Evolutionary conservation across 2,797 vertebrate species (phyloP), one percentile per base, ranked within the genome.

Genomic region (Protosalanx chinensis): DNA sequence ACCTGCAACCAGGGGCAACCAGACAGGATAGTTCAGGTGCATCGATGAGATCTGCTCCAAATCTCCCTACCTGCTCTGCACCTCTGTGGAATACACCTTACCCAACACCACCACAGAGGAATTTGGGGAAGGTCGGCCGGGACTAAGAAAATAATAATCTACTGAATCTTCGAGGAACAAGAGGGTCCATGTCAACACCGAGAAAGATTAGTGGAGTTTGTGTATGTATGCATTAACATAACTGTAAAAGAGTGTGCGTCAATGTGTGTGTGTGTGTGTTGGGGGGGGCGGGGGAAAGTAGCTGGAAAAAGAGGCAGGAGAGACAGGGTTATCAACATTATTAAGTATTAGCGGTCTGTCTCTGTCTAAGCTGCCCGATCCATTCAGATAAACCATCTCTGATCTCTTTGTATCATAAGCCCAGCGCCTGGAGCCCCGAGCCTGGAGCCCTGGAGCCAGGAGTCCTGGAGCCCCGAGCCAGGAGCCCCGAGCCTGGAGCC

Each of bases 1-100:
- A 46, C 41, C 41, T 73, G 80, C 74, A 75, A 75, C 64, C 81
- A 79, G 77, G 82, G 77, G 82, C 76, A 79, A 30, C 71, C 76
- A 76, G 81, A 46, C 10, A 81, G 71, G 41, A 80, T 85, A 82
- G 80, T 83, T 79, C 67, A 82, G 70, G 80, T 51, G 79, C 62
- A 82, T 86, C 81, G 85, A 84, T 85, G 65, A 65, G 73, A 83
- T 75, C 84, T 81, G 67, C 71, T 70, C 56, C 71, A 77, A 74
- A 82, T 82, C 71, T 27, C 58, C 23, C 70, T 75, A 76, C 72
- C 53, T 75, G n/a, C 73, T 80, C 72, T 27, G 23, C 23, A 64
- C 73, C 62, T 65, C 70, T 64, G 72, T 74, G 73, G 85, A 79
- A 81, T 62, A 78, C 67, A 65, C 72, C 27, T 68, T 69, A 83